phyloP scores from a whole-genome alignment of 1,140 invertebrate species.

The Drosophila erecta region DNA sequence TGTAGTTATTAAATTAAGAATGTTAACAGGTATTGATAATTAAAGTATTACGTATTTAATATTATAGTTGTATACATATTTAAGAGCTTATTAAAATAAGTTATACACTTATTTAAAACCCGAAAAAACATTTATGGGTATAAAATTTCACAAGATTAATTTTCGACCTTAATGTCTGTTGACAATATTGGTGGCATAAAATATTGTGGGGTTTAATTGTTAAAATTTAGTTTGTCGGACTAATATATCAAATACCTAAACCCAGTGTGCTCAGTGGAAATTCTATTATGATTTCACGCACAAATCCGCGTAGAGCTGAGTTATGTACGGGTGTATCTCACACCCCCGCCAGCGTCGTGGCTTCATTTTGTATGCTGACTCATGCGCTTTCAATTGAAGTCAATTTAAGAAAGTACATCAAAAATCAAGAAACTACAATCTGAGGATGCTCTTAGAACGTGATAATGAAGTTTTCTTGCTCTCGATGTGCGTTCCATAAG shows the following conservation, averaged over 20 bases:
- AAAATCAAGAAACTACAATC: constrained; percentile 69
- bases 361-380: constrained; percentile 66
- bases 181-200: no score
- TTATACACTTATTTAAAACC: no score
- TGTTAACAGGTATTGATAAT: no score
- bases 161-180: no score
- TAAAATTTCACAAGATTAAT: no score
- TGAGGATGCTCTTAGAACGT: constrained; percentile 29
- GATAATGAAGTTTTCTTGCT: constrained; percentile 51
- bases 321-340: constrained; percentile 14
- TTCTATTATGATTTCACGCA: constrained; percentile 56
- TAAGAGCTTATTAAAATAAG: no score
- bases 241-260: neutral
- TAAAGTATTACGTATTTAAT: no score
- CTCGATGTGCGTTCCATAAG: constrained; percentile 22
- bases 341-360: neutral
- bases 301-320: constrained; percentile 40
- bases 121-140: no score
- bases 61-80: no score
- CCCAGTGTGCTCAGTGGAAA: constrained; percentile 28
- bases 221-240: no score
- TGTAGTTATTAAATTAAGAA: no score
- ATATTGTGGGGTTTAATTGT: no score
- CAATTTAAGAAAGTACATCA: constrained; percentile 66
- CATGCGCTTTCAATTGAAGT: constrained; percentile 80